Base-by-base conservation (phyloP, 2,888 invertebrate species). In the Chalcis sispes region DNA sequence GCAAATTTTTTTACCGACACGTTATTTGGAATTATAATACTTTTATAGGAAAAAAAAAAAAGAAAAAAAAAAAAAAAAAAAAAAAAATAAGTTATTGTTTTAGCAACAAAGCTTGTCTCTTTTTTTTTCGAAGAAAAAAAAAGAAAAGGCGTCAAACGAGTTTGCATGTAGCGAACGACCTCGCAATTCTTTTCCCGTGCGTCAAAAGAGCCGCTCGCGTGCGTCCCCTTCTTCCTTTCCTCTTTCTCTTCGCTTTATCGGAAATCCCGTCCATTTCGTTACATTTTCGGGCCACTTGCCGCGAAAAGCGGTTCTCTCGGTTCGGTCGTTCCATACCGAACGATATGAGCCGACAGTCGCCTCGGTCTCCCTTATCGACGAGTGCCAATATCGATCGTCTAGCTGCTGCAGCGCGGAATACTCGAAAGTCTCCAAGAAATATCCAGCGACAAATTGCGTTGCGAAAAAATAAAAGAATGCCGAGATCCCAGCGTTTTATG, bases 281-380 rank as follows among this genome's bases (percentile, higher is more conserved):
- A 78, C 72, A 75, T 79, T 79, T 80, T 72, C 46, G 80, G 59
- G 56, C 61, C 54, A 50, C 71, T 77, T 79, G 46, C 56, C 67
- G 50, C 61, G 54, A 72, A 70, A 64, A 42, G 13, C 50, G 20
- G n/a, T n/a, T 42, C 54, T 73, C 72, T 76, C 70, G 61, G 36
- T 36, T 36, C 72, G 59, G 58, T 27, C 46, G 25, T 27, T n/a
- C 42, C 42, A 8, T 42, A 2, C 42, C 42, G 2, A 42, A 42
- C 48, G 46, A 40, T 42, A 2, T 15, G 13, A 4, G 15, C 7
- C 48, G 46, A 40, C 54, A 23, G 29, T 5, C n/a, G n/a, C n/a
- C n/a, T n/a, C n/a, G n/a, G n/a, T n/a, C n/a, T n/a, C 1, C 25
- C 80, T 84, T 85, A 85, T 85, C 84, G 77, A 80, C 61, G 27